Evolutionary conservation across 2,113 vertebrate species (phyloP), one percentile per base, ranked within the genome.

Genomic region (Thymallus thymallus): DNA sequence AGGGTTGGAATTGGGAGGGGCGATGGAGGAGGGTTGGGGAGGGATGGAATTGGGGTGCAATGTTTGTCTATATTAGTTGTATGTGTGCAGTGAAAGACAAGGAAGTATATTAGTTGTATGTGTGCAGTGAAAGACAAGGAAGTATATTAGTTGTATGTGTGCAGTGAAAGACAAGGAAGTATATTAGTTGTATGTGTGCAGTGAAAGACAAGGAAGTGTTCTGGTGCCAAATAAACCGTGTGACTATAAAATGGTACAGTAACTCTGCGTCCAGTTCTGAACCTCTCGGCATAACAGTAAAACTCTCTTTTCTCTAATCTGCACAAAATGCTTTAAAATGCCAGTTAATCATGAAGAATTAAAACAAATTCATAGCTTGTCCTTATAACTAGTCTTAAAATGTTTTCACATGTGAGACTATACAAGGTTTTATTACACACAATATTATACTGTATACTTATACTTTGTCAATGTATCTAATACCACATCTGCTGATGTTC

Each of bases 51-150:
- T 60, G 58, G n/a, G 74, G 70, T 76, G 26, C 22, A 60, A 70
- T 71, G 46, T 64, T 76, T 73, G 76, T 76, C 30, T 14, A 6
- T 45, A 64, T 48, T 76, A 61, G 24, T 84, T 77, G 73, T 63
- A 26, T 41, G 35, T 41, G 35, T 41, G 35, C 35, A 41, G 35
- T 41, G 35, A 55, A 69, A 35, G 63, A 76, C 22, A 26, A 80
- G n/a, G 18, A 24, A 45, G 35, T 41, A n/a, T n/a, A n/a, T n/a
- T n/a, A n/a, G n/a, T n/a, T n/a, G n/a, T n/a, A n/a, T n/a, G n/a
- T n/a, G n/a, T n/a, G n/a, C n/a, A n/a, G n/a, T n/a, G n/a, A n/a
- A n/a, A 35, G 63, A 76, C 22, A 26, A 80, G n/a, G 18, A 24
- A 45, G 35, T 41, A 6, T 45, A 64, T 48, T 76, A 61, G 24